A percentile compares a stretch with the other conserved stretches of the same genome.
Evolutionary conservation across 2,888 invertebrate genomes (phyloP).

Genomic region (Hybos culiciformis): DNA sequence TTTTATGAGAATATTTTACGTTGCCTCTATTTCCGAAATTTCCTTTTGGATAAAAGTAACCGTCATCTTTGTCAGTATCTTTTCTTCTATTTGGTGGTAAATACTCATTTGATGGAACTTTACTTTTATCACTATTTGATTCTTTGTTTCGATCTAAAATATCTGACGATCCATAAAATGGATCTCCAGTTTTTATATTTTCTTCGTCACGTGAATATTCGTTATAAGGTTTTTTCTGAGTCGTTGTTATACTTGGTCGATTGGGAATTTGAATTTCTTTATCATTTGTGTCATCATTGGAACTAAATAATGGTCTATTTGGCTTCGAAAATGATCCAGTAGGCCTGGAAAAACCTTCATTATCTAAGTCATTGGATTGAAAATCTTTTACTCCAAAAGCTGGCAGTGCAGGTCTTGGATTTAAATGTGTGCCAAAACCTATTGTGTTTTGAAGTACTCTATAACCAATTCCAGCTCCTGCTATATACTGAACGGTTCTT

Average conservation of each 20-base stretch:
- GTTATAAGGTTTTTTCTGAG: background rate
- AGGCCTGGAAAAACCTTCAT: conserved; percentile 21
- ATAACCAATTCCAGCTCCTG: conserved; percentile 64
- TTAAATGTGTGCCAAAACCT: conserved; percentile 40
- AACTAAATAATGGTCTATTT: background rate
- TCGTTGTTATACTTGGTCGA: conserved; percentile 6
- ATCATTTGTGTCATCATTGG: background rate
- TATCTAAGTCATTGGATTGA: conserved; percentile 28
- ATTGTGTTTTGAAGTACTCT: conserved; percentile 55
- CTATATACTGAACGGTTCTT: conserved; percentile 63
- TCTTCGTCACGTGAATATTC: background rate
- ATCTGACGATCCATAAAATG: background rate
- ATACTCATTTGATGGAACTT: background rate
- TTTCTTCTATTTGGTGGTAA: background rate
- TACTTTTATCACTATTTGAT: background rate
- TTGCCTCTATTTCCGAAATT: conserved; percentile 4
- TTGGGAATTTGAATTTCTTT: conserved; percentile 12
- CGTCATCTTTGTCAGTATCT: conserved; percentile 1
- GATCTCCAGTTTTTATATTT: conserved; percentile 11
- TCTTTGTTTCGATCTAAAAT: background rate
- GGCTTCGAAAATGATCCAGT: background rate
- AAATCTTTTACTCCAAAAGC: conserved; percentile 37
- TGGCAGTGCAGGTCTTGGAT: conserved; percentile 37
- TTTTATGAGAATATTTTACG: conserved; percentile 9
- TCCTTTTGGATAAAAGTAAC: conserved; percentile 2